Evolutionary conservation across 2,113 vertebrate species (phyloP), one percentile per base, ranked within the genome.

Genomic region (Ondatra zibethicus): DNA sequence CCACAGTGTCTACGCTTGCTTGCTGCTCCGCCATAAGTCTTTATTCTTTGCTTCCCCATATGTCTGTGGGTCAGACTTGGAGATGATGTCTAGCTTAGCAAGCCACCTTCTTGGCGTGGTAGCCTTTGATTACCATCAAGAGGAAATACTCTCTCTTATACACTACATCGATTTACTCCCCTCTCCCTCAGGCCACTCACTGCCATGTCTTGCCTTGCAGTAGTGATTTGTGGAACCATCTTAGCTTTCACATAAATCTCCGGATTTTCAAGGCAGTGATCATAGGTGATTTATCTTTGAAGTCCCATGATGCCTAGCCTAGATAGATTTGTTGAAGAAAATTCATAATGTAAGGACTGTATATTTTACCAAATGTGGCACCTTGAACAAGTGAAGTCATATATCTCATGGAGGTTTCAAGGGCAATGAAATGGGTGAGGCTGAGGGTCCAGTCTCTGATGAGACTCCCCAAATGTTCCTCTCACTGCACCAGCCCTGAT

Each of bases 231-330:
- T 68, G 11, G 4, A 80, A 61, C 55, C 36, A 31, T 39, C 68
- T 94, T 84, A 88, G 36, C 55, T 33, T 78, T 95, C 63, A 33
- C 1, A 12, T 90, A 45, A 52, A 72, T 82, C 52, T 85, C 75
- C 61, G 29, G 25, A 97, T 80, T 94, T 96, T 76, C 42, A 85
- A 84, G 42, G 47, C n/a, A 84, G 45, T 87, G 45, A 75, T 63
- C 68, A 85, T 5, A 70, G 42, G 29, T 84, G 23, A 86, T 72
- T 92, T 76, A 84, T 91, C 23, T 75, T 90, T 96, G 55, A 39
- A 68, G 27, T 52, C 36, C 85, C 76, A 70, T 36, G 81, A 65
- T 89, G 29, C 6, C 65, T 45, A 68, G 19, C 70, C 31, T 73
- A 19, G 25, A 92, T 89, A 11, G 36, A 72, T 82, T 96, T 93